Conservation (phyloP, 2,797 vertebrate genomes). For the Xerus rutilus region DNA sequence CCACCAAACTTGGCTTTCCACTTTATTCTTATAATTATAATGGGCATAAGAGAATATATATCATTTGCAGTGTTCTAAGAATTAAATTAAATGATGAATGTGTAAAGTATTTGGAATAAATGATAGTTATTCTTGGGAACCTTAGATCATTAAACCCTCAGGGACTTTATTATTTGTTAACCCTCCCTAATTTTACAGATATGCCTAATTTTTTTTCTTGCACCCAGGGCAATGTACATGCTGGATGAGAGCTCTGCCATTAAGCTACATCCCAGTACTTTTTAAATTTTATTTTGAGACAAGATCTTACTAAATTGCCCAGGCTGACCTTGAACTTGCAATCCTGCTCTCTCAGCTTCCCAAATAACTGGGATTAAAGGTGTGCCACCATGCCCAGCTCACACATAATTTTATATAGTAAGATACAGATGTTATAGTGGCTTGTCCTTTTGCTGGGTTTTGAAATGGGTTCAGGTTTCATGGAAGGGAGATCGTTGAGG, state of each 20-base stretch:
- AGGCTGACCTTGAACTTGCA: too few relatives aligned
- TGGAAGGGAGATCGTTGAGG: not conserved
- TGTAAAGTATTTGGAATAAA: not conserved
- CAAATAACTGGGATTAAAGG: not conserved
- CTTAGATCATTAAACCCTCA: constrained; percentile 3
- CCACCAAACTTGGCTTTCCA: not conserved
- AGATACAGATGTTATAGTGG: not conserved
- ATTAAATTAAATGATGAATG: not conserved
- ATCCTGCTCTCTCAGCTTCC: not conserved
- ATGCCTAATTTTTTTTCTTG: not conserved
- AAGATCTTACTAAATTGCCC: not conserved
- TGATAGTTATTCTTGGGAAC: not conserved
- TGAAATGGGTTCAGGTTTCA: not conserved
- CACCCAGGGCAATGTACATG: not conserved
- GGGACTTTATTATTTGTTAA: not conserved
- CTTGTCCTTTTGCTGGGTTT: not conserved
- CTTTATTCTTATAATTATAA: not conserved
- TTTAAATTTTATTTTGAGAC: not conserved
- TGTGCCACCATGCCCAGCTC: not conserved
- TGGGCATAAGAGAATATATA: not conserved
- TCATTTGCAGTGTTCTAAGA: not conserved
- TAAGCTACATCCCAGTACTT: not conserved
- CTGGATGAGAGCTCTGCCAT: not conserved
- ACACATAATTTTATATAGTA: not conserved
- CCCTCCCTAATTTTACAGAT: not conserved